Evolutionary conservation across 2,113 vertebrate genomes (phyloP), one percentile per base, ranked within the genome.

Genomic region (Galeopterus variegatus): DNA sequence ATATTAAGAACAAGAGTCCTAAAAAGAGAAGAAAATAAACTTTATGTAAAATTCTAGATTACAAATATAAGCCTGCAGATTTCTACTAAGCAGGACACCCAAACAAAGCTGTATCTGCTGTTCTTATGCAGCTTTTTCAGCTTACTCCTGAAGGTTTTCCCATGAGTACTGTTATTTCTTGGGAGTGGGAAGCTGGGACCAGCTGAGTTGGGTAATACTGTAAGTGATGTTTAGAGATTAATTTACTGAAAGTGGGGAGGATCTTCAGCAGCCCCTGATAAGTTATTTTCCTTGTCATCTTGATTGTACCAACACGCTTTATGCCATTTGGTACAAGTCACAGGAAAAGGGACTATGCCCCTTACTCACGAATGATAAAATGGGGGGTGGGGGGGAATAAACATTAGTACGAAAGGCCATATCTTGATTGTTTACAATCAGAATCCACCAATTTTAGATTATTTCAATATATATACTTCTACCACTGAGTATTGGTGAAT

Each of bases 221-320:
- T 13, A 90, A 54, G 0, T 96, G 70, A 83, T 56, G 21, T 65
- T 85, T 76, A 97, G 48, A 95, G 87, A 90, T 62, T 80, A 96
- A 90, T 81, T 95, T 69, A 90, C 45, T 92, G 9, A 94, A 79
- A 41, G 36, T 50, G 15, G 31, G 36, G 45, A 52, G 21, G 0
- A 81, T 79, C 31, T 79, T 76, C 24, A 81, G n/a, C 17, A 90
- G n/a, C 41, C 52, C 60, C 58, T 56, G n/a, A 48, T 65, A 79
- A 90, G 41, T 94, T 90, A 67, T 84, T 69, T 81, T 87, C 52
- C 62, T 76, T 84, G 62, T 75, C 31, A 69, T 83, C 48, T 94
- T 90, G 33, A 92, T 62, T 95, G 96, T 87, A 88, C 52, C 45
- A 84, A 85, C 33, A 94, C 90, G 65, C 9, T 92, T 93, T 93